Evolutionary conservation across 2,888 invertebrate genomes (phyloP), one percentile per base, ranked within the genome.

Genomic region (Caenorhabditis macrosperma): DNA sequence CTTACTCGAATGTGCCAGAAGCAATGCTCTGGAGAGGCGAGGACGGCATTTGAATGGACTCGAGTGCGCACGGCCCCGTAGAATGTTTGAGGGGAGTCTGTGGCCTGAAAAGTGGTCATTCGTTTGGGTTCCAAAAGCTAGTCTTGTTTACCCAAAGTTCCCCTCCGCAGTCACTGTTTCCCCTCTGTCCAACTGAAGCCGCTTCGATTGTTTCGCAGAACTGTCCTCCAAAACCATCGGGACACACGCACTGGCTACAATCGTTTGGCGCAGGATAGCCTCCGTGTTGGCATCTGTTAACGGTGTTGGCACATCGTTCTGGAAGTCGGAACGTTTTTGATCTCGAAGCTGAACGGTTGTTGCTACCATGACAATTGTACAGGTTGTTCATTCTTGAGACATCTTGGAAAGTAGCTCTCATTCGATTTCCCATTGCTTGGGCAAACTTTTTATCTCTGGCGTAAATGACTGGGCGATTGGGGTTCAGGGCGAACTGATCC

Each of bases 171-270:
- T 68, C 63, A 33, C 63, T 46, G 38, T 79, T 79, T 0, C 35
- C 69, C 12, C 33, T 24, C 33, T 76, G 80, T 1, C 86, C 87
- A 20, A 87, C 82, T 9, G 79, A 60, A 5, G 85, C 64, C 9
- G 64, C 41, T 52, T 86, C 83, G 7, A 85, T 80, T 1, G 78
- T 66, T 20, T 85, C 81, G 60, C 89, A 88, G 20, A 60, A 71
- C 3, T 50, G 52, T 1, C 89, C 89, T 15, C 82, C 81, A 41
- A 88, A 86, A 0, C 88, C 88, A 28, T 77, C 77, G 2, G 88
- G 88, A 44, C 88, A 88, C 4, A 83, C 59, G 52, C 88, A 88
- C 30, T 64, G 63, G 15, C 67, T 60, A 59, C 88, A 88, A 55
- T 87, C 82, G 50, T 84, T 85, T 1, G 88, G 88, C 22, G 86